Conservation (phyloP, 2,888 invertebrate species). For the Ochropacha duplaris region DNA sequence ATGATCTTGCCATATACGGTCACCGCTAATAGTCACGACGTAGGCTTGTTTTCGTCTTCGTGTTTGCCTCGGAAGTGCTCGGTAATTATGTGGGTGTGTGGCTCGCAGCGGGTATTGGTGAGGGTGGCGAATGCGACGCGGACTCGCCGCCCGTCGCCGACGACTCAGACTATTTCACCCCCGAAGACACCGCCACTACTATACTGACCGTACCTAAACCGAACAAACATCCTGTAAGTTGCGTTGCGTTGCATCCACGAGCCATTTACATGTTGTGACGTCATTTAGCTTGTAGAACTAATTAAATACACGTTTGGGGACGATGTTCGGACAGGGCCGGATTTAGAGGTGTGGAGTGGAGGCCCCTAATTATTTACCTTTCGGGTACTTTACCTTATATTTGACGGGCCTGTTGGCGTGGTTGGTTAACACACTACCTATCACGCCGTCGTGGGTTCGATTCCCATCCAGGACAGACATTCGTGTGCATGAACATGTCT, state of each 20-base stretch:
- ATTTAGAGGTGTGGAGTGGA: too few species aligned
- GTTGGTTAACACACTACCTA: too few species aligned
- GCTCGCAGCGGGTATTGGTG: background rate
- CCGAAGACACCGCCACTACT: slow-evolving; percentile 88
- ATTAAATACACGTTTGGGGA: slow-evolving; percentile 24
- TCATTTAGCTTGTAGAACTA: slow-evolving; percentile 6
- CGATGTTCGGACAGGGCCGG: background rate
- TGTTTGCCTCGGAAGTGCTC: background rate
- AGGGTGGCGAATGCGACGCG: slow-evolving; percentile 20
- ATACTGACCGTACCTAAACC: slow-evolving; percentile 84
- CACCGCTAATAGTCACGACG: background rate
- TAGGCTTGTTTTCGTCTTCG: background rate
- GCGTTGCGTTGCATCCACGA: slow-evolving; percentile 9
- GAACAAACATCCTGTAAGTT: slow-evolving; percentile 57
- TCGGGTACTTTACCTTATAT: too few species aligned
- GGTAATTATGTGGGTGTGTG: background rate
- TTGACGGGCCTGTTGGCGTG: too few species aligned
- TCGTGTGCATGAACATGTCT: too few species aligned
- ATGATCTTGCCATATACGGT: too few species aligned
- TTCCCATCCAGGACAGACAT: too few species aligned
- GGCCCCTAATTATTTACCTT: too few species aligned
- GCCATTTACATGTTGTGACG: slow-evolving; percentile 6
- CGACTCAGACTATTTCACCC: slow-evolving; percentile 91
- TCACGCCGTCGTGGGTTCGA: too few species aligned
- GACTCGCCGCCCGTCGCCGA: slow-evolving; percentile 79